Percentiles rank a stretch among this genome's conserved stretches.
Evolutionary conservation across 2,888 invertebrate species (phyloP).

Genomic region (Gastrophysa polygoni): DNA sequence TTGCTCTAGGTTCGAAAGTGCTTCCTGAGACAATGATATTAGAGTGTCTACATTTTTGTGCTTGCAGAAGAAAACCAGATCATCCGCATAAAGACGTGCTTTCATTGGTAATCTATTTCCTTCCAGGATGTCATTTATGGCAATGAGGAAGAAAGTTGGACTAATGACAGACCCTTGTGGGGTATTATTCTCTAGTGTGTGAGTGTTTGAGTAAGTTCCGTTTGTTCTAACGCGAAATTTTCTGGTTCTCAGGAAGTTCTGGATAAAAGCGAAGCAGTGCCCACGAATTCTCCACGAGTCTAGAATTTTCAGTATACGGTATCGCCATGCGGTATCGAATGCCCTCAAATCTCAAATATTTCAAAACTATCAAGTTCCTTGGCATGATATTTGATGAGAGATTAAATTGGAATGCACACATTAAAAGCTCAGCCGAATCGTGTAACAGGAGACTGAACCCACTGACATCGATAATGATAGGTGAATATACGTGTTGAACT

Average conservation of each 20-base stretch:
- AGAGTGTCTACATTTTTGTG: neutral
- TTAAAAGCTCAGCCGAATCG: no score
- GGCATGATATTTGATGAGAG: no score
- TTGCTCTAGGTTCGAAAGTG: neutral
- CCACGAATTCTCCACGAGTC: constrained; percentile 13
- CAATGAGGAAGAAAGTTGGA: constrained; percentile 18
- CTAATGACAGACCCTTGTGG: constrained; percentile 24
- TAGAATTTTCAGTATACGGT: constrained; percentile 10
- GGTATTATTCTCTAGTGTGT: constrained; percentile 15
- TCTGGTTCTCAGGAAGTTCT: constrained; percentile 20
- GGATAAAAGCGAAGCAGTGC: constrained; percentile 19
- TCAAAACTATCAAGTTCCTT: no score
- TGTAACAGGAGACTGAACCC: no score
- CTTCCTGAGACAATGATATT: neutral
- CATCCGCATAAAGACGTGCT: neutral
- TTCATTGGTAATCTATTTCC: constrained; percentile 6
- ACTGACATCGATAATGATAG: no score
- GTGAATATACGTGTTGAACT: no score
- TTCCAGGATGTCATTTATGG: constrained; percentile 16
- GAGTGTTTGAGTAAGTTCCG: constrained; percentile 6
- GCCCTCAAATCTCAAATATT: no score
- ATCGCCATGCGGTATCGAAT: constrained; percentile 19
- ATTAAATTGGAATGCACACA: no score
- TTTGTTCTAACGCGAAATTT: constrained; percentile 18
- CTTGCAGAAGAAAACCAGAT: neutral